Base-by-base conservation (phyloP, 2,797 vertebrate species). In the Notolabrus celidotus region DNA sequence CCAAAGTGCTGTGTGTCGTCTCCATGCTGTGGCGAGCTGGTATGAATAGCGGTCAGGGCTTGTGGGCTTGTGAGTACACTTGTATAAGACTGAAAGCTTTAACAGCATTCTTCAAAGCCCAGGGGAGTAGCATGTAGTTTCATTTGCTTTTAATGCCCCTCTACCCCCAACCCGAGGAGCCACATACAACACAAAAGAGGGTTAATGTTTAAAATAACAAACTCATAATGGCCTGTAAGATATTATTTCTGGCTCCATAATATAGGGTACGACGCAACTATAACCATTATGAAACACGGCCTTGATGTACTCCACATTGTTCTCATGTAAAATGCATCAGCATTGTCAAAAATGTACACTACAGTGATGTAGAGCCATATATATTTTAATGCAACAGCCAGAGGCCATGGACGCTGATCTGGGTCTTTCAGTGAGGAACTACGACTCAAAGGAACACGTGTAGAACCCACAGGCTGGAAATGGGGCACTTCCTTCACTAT, bases 31-130 rank as follows among this genome's bases (percentile, higher is more conserved):
- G 20, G 36, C 17, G 52, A 69, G 60, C 63, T 50, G 68, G 29
- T 46, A 33, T 68, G 74, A 72, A 62, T 19, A 46, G 47, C 57
- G 62, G 52, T 79, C 49, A 57, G 65, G 1, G 67, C 22, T 34
- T 31, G 77, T 5, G 31, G 17, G 49, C 45, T 53, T 36, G 43
- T 57, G 42, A 55, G 42, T 25, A 68, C 2, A 17, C 67, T 71
- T 61, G 43, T 58, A 80, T 90, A 73, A 75, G 50, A 19, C 42
- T 52, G 19, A 86, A 75, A 90, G 84, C 84, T 87, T 88, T 82
- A 77, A 85, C 52, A 64, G 61, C 47, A 42, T 60, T 61, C 86
- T 79, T 76, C 68, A 86, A 84, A 83, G 64, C 84, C 75, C 54
- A 41, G 2, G 70, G 71, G 79, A 83, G 71, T n/a, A 45, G 23